Conservation (phyloP, 2,113 vertebrate genomes). For the Pardalotus punctatus region DNA sequence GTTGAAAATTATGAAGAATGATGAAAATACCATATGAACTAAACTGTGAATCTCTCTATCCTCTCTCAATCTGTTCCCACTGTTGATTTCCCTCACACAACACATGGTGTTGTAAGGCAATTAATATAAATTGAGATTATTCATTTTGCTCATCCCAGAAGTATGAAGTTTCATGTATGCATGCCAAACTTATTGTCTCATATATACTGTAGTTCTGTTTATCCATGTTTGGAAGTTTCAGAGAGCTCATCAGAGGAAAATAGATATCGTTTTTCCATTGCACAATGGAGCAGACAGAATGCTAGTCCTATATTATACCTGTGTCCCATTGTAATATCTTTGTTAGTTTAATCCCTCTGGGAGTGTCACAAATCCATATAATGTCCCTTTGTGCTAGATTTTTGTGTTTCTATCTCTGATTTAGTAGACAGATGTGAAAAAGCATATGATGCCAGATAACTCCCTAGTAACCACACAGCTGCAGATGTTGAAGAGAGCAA, state of each 20-base stretch:
- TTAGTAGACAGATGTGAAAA: conserved; percentile 65
- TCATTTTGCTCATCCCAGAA: conserved; percentile 42
- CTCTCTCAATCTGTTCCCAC: not conserved
- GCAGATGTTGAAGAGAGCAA: conserved; percentile 39
- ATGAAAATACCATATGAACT: not conserved
- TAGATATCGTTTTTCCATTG: not conserved
- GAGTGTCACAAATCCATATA: conserved; percentile 37
- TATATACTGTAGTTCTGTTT: conserved; percentile 9
- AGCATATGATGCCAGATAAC: conserved; percentile 25
- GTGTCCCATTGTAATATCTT: not conserved
- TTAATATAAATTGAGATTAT: not conserved
- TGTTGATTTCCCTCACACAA: not conserved
- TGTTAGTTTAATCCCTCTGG: conserved; percentile 15
- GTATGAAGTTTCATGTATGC: conserved; percentile 30
- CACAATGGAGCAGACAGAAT: not conserved
- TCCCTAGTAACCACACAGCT: conserved; percentile 64
- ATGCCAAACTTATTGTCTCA: conserved; percentile 49
- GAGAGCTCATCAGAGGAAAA: not conserved
- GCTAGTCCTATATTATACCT: not conserved
- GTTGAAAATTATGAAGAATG: not conserved
- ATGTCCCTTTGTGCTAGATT: not conserved
- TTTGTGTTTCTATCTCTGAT: conserved; percentile 45
- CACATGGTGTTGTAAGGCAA: not conserved
- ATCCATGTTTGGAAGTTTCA: conserved; percentile 49
- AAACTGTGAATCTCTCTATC: not conserved